Base-by-base conservation (phyloP, 2,113 vertebrate genomes). In the Choloepus hoffmanni region DNA sequence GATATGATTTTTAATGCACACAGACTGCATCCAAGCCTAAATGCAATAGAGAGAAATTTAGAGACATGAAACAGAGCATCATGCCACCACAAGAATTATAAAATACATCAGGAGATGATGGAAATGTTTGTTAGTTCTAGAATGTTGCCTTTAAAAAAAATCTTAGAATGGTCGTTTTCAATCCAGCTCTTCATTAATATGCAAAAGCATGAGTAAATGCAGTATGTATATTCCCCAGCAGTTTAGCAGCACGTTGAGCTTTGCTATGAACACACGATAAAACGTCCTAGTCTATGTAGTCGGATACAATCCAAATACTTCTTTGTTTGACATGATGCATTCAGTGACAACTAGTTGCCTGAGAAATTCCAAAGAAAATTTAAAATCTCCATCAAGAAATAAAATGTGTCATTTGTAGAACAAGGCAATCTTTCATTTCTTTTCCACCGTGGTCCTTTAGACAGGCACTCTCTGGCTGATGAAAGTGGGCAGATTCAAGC, bases 1-100 rank as follows among this genome's bases (percentile, higher is more conserved):
- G 87, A 94, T 92, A 62, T 95, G 92, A 95, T 96, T 85, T 78
- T 95, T 90, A 93, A 87, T 78, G 74, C 76, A 92, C 55, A 86
- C 65, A 90, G 88, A 93, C n/a, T 97, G 24, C 30, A 95, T 93
- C 96, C 92, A 96, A 96, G 48, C 62, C 81, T 92, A 93, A 97
- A 95, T 82, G 87, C 76, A 96, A 94, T 28, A 13, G 76, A 93
- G 68, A 78, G 33, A 93, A 96, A 95, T 92, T 94, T 85, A 92
- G 55, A 95, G 95, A 96, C 91, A 77, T 77, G 92, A 97, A 96
- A 85, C 96, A 97, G 96, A 97, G 36, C 86, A 85, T 93, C 78
- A 73, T 76, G 43, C 62, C 45, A 68, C 58, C 70, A 65, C 15
- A 95, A 36, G 62, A 72, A 53, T 81, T 73, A 96, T 36, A 94